Evolutionary conservation across 1,140 invertebrate genomes (phyloP).

Genomic region (Andricus grossulariae): DNA sequence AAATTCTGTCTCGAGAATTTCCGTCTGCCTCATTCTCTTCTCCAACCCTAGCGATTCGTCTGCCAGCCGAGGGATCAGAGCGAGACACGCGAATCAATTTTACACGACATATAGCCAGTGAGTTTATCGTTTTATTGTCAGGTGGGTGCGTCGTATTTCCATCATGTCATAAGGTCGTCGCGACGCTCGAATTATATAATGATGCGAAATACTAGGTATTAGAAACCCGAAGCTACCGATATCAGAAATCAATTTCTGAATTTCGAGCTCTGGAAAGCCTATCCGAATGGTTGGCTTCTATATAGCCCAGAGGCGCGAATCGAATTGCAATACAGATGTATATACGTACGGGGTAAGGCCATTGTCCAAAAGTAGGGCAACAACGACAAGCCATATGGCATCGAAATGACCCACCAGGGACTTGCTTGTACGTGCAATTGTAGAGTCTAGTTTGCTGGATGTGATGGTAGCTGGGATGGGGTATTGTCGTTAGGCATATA

Average conservation of each 20-base stretch:
- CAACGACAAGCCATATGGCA: constrained; percentile 51
- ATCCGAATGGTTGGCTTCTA: too few species aligned
- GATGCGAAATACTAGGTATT: constrained; percentile 5
- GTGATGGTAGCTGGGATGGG: constrained; percentile 32
- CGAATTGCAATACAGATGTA: neutral
- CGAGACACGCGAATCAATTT: constrained; percentile 30
- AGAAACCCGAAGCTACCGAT: neutral
- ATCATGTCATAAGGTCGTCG: constrained; percentile 17
- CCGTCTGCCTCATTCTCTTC: constrained; percentile 21
- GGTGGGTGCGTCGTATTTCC: constrained; percentile 19
- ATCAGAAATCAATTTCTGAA: neutral
- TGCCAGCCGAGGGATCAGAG: constrained; percentile 23
- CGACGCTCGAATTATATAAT: neutral
- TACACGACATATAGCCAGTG: constrained; percentile 23
- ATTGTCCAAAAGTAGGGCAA: constrained; percentile 48
- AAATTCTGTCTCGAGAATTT: constrained; percentile 31
- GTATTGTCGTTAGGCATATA: constrained; percentile 45
- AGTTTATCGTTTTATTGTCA: constrained; percentile 30
- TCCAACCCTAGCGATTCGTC: constrained; percentile 4
- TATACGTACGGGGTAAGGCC: neutral
- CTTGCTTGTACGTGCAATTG: constrained; percentile 40
- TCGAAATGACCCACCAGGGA: constrained; percentile 34
- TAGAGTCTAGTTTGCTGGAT: constrained; percentile 35
- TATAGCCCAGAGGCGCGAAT: neutral
- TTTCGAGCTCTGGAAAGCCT: neutral